A percentile compares a stretch with the other conserved stretches of the same genome.
phyloP scores from a whole-genome alignment of 2,888 invertebrate species.

The Monoplex corrugatus region DNA sequence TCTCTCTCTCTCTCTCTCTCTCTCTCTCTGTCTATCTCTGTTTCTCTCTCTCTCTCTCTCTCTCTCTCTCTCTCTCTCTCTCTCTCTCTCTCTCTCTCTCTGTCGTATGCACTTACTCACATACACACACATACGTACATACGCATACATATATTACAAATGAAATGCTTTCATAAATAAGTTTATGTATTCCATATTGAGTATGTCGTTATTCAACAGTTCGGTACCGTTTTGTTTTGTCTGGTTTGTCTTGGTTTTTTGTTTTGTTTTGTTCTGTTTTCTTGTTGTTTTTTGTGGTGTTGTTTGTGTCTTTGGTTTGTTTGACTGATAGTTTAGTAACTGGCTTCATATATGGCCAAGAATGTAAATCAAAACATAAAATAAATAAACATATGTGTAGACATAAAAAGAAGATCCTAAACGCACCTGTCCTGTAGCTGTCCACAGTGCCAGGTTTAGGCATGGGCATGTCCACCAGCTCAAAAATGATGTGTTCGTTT shows the following conservation, averaged over 20 bases:
- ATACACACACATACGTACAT: no score
- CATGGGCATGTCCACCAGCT: conserved; percentile 12
- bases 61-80: conserved; percentile 26
- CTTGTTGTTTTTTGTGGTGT: no score
- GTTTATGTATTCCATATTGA: no score
- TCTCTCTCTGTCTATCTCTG: background rate
- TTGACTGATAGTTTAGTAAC: no score
- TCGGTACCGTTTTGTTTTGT: no score
- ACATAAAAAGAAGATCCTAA: background rate
- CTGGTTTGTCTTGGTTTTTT: no score
- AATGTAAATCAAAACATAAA: background rate
- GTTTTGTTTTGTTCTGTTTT: no score
- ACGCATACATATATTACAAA: background rate
- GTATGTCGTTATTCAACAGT: no score
- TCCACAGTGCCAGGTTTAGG: background rate
- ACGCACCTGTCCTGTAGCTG: conserved; percentile 35
- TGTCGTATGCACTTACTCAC: background rate
- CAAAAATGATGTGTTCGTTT: conserved; percentile 15
- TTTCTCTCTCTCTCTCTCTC: background rate
- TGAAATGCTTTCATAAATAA: no score
- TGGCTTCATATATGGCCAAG: no score
- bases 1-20: conserved; percentile 22
- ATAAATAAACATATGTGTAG: background rate
- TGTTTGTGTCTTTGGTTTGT: no score
- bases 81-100: background rate